Conservation (phyloP, 2,113 vertebrate species). For the Bujurquina vittata region DNA sequence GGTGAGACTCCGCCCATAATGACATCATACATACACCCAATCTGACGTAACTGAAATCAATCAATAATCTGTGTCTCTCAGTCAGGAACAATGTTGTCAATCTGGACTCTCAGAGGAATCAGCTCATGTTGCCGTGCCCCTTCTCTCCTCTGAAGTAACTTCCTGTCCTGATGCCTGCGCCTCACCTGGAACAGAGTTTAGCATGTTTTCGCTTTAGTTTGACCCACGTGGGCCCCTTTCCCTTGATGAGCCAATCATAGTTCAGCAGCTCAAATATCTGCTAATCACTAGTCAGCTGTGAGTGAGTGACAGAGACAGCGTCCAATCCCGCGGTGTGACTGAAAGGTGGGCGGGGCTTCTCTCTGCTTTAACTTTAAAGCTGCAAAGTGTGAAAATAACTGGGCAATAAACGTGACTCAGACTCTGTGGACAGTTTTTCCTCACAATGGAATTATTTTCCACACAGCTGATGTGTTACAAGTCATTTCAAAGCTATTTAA, state of each 20-base stretch:
- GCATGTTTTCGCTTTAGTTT: not conserved
- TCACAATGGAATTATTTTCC: not conserved
- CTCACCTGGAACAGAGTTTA: not conserved
- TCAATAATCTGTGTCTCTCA: slow-evolving; percentile 54
- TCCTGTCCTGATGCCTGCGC: not conserved
- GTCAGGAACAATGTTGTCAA: slow-evolving; percentile 85
- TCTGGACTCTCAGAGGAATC: slow-evolving; percentile 85
- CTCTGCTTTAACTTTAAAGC: not conserved
- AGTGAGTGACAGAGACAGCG: not conserved
- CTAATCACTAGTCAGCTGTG: no score
- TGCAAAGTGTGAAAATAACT: not conserved
- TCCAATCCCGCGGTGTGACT: not conserved
- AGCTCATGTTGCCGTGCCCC: slow-evolving; percentile 83
- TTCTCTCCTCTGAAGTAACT: slow-evolving; percentile 88
- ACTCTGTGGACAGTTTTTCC: not conserved
- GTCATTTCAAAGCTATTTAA: not conserved
- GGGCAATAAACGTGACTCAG: not conserved
- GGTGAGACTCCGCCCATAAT: slow-evolving; percentile 79
- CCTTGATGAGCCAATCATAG: no score
- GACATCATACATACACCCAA: not conserved
- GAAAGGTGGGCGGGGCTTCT: not conserved
- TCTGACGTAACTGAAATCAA: not conserved
- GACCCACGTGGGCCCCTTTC: not conserved
- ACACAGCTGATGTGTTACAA: not conserved
- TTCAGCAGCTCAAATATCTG: no score